These are phyloP conservation scores for Pemphigus obesinymphae DNA, from an alignment of 1,140 invertebrate genomes.

Conservation along the genomic window DNA sequence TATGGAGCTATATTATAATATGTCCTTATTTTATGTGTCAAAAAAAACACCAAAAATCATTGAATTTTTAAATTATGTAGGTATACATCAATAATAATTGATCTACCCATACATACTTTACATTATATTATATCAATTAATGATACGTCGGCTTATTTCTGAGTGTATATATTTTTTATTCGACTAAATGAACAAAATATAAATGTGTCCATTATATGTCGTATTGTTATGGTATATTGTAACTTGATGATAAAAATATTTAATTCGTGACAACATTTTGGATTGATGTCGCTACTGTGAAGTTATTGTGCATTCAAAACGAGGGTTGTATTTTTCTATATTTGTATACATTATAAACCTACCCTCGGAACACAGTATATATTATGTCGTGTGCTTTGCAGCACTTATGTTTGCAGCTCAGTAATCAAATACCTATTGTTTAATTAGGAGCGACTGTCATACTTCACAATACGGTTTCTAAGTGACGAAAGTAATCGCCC, in stretches of 20 bases:
- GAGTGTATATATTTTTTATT: too few species aligned
- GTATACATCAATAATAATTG: too few species aligned
- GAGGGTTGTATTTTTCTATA: not conserved
- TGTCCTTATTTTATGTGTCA: too few species aligned
- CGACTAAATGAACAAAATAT: too few species aligned
- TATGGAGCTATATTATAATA: too few species aligned
- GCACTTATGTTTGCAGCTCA: not conserved
- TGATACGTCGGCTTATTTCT: too few species aligned
- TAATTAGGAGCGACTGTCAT: conserved; percentile 10
- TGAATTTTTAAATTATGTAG: too few species aligned
- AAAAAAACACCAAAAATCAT: too few species aligned
- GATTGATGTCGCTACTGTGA: not conserved
- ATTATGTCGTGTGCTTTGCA: not conserved
- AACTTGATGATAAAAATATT: not conserved
- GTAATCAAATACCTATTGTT: conserved; percentile 12
- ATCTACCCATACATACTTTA: too few species aligned
- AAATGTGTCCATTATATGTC: too few species aligned
- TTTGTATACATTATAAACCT: not conserved
- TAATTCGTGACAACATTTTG: not conserved
- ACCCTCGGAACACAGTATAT: not conserved
- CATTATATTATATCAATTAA: too few species aligned
- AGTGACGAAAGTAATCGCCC: not conserved
- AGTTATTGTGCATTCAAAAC: not conserved
- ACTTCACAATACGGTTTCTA: not conserved
- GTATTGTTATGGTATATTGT: not conserved